These are phyloP conservation scores for Heliothis peltigera DNA, from an alignment of 2,888 invertebrate species.

Conservation along the genomic window DNA sequence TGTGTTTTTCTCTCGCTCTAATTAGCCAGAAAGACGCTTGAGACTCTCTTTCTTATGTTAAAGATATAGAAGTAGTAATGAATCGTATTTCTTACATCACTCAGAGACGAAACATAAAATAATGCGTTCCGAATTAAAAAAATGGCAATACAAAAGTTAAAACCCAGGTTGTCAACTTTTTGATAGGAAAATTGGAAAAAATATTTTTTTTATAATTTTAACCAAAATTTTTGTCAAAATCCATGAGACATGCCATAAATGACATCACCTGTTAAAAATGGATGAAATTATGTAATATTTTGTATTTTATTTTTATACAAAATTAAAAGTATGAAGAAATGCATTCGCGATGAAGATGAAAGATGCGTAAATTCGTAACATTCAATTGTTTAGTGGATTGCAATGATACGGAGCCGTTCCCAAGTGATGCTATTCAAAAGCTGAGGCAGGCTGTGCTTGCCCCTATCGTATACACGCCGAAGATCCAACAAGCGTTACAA, in stretches of 20 bases:
- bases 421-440: slow-evolving; percentile 77
- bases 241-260: slow-evolving; percentile 32
- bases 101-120: neutral
- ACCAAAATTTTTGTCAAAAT: slow-evolving; percentile 28
- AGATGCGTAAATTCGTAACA: slow-evolving; percentile 81
- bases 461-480: slow-evolving; percentile 72
- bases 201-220: no score
- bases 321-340: slow-evolving; percentile 52
- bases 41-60: slow-evolving; percentile 3
- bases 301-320: slow-evolving; percentile 11
- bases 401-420: slow-evolving; percentile 72
- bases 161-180: slow-evolving; percentile 5
- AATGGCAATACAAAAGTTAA: neutral
- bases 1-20: slow-evolving; percentile 9
- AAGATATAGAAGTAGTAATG: accelerated
- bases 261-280: slow-evolving; percentile 39
- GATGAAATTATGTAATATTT: slow-evolving; percentile 37
- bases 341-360: slow-evolving; percentile 68
- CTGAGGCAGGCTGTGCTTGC: slow-evolving; percentile 75
- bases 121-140: slow-evolving; percentile 18
- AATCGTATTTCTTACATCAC: slow-evolving; percentile 2
- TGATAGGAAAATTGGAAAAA: slow-evolving; percentile 3
- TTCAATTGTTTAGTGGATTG: slow-evolving; percentile 76
- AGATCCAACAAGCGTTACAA: slow-evolving; percentile 77
- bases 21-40: neutral